phyloP scores from a whole-genome alignment of 2,888 invertebrate genomes.

The Thyatira batis region DNA sequence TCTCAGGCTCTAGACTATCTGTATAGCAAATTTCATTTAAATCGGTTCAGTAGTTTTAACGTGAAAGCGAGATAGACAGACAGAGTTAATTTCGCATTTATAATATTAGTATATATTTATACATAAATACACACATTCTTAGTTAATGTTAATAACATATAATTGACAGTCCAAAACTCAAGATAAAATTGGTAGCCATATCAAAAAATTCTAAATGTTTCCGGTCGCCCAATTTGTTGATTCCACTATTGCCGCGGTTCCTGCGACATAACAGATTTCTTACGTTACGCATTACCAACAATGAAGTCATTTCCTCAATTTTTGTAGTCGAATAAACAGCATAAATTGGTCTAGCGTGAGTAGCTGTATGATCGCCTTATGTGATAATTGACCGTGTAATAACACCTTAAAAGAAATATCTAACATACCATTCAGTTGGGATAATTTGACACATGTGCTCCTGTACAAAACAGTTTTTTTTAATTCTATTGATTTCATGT shows the following conservation, averaged over 20 bases:
- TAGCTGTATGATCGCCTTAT: background rate
- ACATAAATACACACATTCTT: too few species aligned
- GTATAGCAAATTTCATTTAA: too few species aligned
- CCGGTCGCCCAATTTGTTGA: background rate
- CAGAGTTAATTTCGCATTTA: too few species aligned
- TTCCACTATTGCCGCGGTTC: background rate
- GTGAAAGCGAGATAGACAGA: too few species aligned
- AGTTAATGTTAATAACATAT: too few species aligned
- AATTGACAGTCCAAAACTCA: slow-evolving; percentile 4
- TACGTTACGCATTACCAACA: background rate
- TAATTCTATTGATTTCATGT: background rate
- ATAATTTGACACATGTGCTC: background rate
- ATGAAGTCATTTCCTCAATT: slow-evolving; percentile 1
- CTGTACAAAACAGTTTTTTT: background rate
- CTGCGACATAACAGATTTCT: background rate
- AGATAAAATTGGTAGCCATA: too few species aligned
- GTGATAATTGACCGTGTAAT: background rate
- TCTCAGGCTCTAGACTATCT: too few species aligned
- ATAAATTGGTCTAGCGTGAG: background rate
- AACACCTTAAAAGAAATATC: background rate
- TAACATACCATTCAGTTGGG: background rate
- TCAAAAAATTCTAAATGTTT: background rate
- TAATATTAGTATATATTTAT: too few species aligned
- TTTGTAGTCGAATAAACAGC: background rate
- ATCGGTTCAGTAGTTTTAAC: too few species aligned